Base-by-base conservation (phyloP, 2,888 invertebrate genomes). In the Pelosia muscerda region DNA sequence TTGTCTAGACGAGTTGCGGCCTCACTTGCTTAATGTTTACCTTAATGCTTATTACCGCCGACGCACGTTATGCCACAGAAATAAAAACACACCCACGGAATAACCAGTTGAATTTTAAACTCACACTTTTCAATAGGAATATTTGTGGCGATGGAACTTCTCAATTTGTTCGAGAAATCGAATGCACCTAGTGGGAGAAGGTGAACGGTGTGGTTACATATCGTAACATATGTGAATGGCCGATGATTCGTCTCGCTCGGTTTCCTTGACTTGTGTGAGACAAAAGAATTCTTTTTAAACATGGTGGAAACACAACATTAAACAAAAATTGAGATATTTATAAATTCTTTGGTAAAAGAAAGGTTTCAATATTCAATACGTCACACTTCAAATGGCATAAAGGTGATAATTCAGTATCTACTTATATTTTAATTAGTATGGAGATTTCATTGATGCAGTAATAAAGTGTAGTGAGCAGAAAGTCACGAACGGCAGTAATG, bases 1-100 rank as follows among this genome's bases (percentile, higher is more conserved):
- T 84, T 66, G 79, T 74, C 72, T 81, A 75, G 84, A 82, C 86
- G 82, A 85, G 85, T 87, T 82, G 77, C 77, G 88, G 86, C 88
- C 90, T 90, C 81, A 83, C 83, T 90, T 88, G 87, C 87, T 85
- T 86, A 91, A 92, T 93, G 90, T 93, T 93, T 93, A 91, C 91
- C 81, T 90, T 91, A 91, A 90, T 90, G 91, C 91, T 92, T 92
- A 92, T 86, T 88, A 86, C 90, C 86, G 84, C 88, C 88, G 85
- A 91, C 90, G 86, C 49, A 91, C 90, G 90, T 87, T 83, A 82
- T 86, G 87, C 68, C 72, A 81, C 81, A 88, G 88, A 89, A 88
- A 92, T 90, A 91, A 90, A 90, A 92, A 90, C 86, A 88, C 90
- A 86, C 90, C 90, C 85, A 92, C 88, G 71, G 74, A 80, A 86